Evolutionary conservation across 2,797 vertebrate genomes (phyloP).

Genomic region (Sarcophilus harrisii): DNA sequence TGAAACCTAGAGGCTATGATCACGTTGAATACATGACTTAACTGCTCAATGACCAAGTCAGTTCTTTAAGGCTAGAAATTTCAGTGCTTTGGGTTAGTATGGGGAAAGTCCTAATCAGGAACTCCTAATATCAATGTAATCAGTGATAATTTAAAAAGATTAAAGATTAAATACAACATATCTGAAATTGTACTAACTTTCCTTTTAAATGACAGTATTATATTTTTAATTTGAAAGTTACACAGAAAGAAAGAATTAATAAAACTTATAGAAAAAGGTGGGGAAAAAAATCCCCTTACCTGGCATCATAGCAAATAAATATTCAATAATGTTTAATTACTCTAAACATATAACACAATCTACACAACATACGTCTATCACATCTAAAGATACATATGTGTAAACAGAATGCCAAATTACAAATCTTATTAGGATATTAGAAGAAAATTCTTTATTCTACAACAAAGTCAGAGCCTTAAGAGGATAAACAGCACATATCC

Average conservation of each 20-base stretch:
- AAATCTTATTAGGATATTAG: constrained; percentile 64
- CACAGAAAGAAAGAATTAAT: constrained; percentile 3
- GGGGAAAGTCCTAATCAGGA: background rate
- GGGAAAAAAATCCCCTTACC: background rate
- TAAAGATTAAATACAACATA: background rate
- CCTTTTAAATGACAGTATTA: background rate
- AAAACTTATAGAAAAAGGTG: background rate
- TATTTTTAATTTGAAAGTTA: background rate
- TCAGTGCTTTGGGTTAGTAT: background rate
- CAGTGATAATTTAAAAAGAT: background rate
- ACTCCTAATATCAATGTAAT: background rate
- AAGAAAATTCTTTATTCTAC: constrained; percentile 72
- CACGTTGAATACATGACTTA: background rate
- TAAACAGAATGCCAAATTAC: constrained; percentile 69
- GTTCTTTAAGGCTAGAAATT: background rate
- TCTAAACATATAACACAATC: constrained; percentile 12
- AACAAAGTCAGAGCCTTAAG: constrained; percentile 72
- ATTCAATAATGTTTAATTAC: constrained; percentile 28
- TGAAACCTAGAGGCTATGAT: background rate
- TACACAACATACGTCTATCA: background rate
- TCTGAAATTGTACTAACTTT: constrained; percentile 3
- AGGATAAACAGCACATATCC: constrained; percentile 74
- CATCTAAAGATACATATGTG: constrained; percentile 30
- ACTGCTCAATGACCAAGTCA: background rate
- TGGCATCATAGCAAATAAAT: constrained; percentile 4